phyloP scores from a whole-genome alignment of 2,797 vertebrate genomes.

The Labroides dimidiatus region DNA sequence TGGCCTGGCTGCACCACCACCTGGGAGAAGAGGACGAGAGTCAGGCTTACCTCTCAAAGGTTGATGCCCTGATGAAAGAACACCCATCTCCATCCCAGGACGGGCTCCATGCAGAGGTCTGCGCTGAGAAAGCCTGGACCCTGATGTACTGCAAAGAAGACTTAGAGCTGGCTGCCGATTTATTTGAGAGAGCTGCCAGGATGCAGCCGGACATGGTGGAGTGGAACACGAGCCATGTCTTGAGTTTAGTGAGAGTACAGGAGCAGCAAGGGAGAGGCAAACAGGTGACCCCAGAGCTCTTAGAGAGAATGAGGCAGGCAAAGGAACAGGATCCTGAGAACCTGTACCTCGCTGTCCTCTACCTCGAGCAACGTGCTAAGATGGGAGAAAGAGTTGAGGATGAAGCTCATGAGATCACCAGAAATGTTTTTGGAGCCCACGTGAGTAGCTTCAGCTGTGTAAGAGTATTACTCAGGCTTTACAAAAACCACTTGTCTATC shows the following conservation, averaged over 20 bases:
- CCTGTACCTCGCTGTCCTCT: slow-evolving; percentile 37
- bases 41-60: slow-evolving; percentile 33
- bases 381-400: background rate
- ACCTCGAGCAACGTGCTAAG: slow-evolving; percentile 20
- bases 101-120: slow-evolving; percentile 57
- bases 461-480: slow-evolving; percentile 37
- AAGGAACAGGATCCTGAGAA: slow-evolving; percentile 62
- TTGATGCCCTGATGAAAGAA: slow-evolving; percentile 32
- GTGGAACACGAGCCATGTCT: slow-evolving; percentile 52
- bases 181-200: slow-evolving; percentile 56
- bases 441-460: slow-evolving; percentile 51
- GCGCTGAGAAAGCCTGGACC: slow-evolving; percentile 69
- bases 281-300: background rate
- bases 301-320: slow-evolving; percentile 47
- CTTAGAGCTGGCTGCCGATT: slow-evolving; percentile 12
- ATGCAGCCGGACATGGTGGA: slow-evolving; percentile 59
- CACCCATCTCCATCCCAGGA: slow-evolving; percentile 37
- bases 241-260: background rate
- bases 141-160: slow-evolving; percentile 49
- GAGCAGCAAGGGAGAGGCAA: background rate
- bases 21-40: slow-evolving; percentile 40
- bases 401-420: slow-evolving; percentile 37
- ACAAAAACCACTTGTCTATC: background rate
- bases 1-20: slow-evolving; percentile 65
- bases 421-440: slow-evolving; percentile 47